These are phyloP conservation scores for Lichenostomus cassidix DNA, from an alignment of 2,113 vertebrate species.

Conservation along the genomic window DNA sequence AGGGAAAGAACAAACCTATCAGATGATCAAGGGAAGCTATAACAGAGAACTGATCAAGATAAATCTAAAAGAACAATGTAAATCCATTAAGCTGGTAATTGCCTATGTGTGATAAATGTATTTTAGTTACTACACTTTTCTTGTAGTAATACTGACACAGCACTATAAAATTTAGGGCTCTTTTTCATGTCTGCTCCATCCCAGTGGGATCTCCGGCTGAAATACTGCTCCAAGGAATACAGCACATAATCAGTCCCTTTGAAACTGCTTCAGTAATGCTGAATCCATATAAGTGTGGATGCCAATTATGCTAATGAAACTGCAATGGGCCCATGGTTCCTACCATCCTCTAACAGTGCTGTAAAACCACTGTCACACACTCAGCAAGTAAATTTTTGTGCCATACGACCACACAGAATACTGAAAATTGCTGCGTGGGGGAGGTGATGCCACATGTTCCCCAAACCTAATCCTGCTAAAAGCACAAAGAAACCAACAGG, in stretches of 20 bases:
- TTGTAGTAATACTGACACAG: conserved; percentile 35
- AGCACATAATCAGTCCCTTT: conserved; percentile 58
- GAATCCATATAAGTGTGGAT: not conserved
- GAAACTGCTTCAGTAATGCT: conserved; percentile 45
- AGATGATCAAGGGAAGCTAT: not conserved
- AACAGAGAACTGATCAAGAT: not conserved
- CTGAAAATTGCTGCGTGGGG: not conserved
- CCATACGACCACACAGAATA: fast-evolving
- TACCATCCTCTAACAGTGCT: not conserved
- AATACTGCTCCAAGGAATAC: conserved; percentile 43
- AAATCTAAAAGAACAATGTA: conserved; percentile 18
- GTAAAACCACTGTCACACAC: conserved; percentile 8
- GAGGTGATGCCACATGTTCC: not conserved
- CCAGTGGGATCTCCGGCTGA: conserved; percentile 22
- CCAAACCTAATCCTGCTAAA: not conserved
- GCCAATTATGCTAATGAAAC: conserved; percentile 58
- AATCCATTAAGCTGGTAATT: conserved; percentile 40
- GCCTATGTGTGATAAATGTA: not conserved
- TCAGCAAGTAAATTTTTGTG: conserved; percentile 3
- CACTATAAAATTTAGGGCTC: conserved; percentile 42
- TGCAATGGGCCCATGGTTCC: not conserved
- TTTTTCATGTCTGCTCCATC: conserved; percentile 48
- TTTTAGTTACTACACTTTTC: conserved; percentile 4
- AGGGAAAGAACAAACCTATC: not conserved
- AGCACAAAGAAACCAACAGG: not conserved